Conservation (phyloP, 2,888 invertebrate genomes). For the Calameuta idolon region DNA sequence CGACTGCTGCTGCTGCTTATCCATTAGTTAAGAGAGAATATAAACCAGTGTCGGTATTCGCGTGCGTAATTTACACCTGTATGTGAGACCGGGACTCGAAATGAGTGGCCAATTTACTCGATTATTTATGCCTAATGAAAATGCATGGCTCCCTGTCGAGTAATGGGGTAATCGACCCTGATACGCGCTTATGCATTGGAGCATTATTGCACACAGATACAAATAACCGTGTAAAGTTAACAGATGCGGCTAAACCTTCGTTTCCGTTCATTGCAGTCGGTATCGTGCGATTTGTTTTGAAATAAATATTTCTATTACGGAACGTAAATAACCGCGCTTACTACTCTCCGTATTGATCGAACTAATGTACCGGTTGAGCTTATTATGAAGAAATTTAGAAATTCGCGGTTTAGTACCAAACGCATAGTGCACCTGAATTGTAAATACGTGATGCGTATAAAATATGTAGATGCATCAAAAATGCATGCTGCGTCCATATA, state of each 20-base stretch:
- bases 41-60: constrained; percentile 10
- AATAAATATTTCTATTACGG: not conserved
- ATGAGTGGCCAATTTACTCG: constrained; percentile 28
- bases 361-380: not conserved
- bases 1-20: constrained; percentile 33
- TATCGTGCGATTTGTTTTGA: not conserved
- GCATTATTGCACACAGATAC: not conserved
- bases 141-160: constrained; percentile 29
- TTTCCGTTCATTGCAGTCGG: not conserved
- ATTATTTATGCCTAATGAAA: constrained; percentile 43
- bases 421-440: not conserved
- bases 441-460: not conserved
- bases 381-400: not conserved
- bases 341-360: not conserved
- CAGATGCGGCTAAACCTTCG: not conserved
- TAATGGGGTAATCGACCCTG: constrained; percentile 22
- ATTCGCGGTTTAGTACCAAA: not conserved
- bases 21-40: constrained; percentile 36
- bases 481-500: not conserved
- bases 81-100: constrained; percentile 9
- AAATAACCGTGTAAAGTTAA: not conserved
- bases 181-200: constrained; percentile 5
- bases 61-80: constrained; percentile 3
- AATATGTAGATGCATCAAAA: not conserved
- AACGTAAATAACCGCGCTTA: not conserved